Base-by-base conservation (phyloP, 2,113 vertebrate species). In the Chitala chitala region DNA sequence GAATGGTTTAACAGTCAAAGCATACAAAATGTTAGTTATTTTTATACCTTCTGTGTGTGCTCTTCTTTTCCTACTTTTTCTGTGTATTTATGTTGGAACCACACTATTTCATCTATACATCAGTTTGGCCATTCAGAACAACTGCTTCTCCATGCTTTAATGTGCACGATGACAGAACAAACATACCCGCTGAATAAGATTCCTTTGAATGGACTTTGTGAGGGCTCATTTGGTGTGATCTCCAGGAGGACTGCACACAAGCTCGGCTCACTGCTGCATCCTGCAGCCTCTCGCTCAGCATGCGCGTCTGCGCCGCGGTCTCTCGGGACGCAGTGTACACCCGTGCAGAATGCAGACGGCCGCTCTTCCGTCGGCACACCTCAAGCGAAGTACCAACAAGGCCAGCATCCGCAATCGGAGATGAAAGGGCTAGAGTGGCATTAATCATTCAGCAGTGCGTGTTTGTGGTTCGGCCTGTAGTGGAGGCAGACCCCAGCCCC, bases 1-100 rank as follows among this genome's bases (percentile, higher is more conserved):
- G n/a, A 76, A 71, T 46, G 20, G 56, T 81, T 85, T 79, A 54
- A 78, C 81, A 83, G 84, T 77, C 13, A 13, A 64, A 17, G 29
- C 64, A 40, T 54, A 69, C 38, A 53, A 31, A 75, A 70, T 58
- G 38, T 74, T 33, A 68, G 13, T n/a, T 85, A 80, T 85, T 82
- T 80, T 76, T 80, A 63, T 66, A 79, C 54, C 50, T 22, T 8
- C 78, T 81, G 65, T 66, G 68, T 61, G 73, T 79, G 31, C 75
- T 76, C 82, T 71, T 12, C 78, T 82, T 78, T 75, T 73, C 76
- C 78, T 81, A 55, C 40, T 31, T 44, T 74, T 66, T 74, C 69
- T 75, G 31, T 31, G 77, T 79, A 76, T 79, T 71, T 78, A 79
- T 81, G 48, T 75, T 53, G 81, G 78, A 79, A 1, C 6, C 17